Percentiles rank a stretch among this genome's conserved stretches.
These are phyloP conservation scores for Ectemnius cavifrons DNA, from an alignment of 2,888 invertebrate genomes.

Conservation along the genomic window DNA sequence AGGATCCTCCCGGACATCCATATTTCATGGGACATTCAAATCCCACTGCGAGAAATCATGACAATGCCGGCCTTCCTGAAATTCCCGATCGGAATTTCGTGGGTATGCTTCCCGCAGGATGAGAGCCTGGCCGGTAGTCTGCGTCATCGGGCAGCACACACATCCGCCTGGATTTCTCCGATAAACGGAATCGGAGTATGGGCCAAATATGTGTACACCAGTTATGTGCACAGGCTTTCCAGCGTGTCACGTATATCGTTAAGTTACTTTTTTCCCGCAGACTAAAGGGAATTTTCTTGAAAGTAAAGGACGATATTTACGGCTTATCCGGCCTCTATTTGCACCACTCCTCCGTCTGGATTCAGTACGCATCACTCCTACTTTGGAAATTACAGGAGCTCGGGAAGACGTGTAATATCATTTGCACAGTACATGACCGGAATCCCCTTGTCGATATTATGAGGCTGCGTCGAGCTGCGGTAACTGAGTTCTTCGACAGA, in stretches of 20 bases:
- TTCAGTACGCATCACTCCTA: constrained; percentile 34
- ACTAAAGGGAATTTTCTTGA: too few species aligned
- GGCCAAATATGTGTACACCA: too few species aligned
- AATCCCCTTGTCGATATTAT: constrained; percentile 34
- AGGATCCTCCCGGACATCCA: constrained; percentile 44
- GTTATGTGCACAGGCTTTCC: too few species aligned
- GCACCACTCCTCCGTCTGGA: not conserved
- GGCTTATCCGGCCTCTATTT: too few species aligned
- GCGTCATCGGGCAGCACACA: too few species aligned
- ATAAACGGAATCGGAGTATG: not conserved
- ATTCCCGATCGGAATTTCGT: constrained; percentile 60
- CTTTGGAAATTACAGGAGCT: constrained; percentile 40
- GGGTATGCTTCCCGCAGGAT: constrained; percentile 41
- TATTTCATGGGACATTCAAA: constrained; percentile 53
- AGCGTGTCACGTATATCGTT: too few species aligned
- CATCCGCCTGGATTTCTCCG: too few species aligned
- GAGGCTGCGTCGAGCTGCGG: constrained; percentile 1
- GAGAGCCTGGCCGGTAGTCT: constrained; percentile 27
- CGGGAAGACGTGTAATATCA: constrained; percentile 37
- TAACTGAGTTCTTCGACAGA: constrained; percentile 23
- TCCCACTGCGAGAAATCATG: constrained; percentile 55
- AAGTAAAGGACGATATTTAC: too few species aligned
- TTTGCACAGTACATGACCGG: constrained; percentile 31
- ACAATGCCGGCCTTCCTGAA: constrained; percentile 41
- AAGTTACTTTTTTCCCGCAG: too few species aligned